phyloP scores from a whole-genome alignment of 2,888 invertebrate genomes.

The Eupithecia vulgata region DNA sequence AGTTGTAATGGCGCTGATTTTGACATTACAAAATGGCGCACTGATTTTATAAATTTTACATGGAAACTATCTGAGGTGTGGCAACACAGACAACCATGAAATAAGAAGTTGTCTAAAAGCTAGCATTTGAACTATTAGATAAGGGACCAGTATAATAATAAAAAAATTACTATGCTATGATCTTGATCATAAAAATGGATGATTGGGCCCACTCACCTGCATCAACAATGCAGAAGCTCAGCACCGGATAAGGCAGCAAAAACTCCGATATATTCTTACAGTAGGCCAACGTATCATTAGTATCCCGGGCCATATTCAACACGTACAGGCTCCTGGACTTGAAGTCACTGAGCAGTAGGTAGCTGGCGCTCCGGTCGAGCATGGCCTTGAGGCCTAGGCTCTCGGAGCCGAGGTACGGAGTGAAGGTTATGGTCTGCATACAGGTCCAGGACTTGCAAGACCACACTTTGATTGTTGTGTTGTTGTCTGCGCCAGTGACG shows the following conservation, averaged over 20 bases:
- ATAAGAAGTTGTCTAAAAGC: no score
- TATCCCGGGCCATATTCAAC: constrained; percentile 85
- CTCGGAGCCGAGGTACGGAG: constrained; percentile 72
- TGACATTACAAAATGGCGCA: no score
- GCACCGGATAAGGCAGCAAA: constrained; percentile 92
- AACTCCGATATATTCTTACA: constrained; percentile 93
- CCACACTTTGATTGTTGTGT: constrained; percentile 96
- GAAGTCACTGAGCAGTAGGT: constrained; percentile 94
- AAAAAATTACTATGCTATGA: no score
- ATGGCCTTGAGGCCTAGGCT: constrained; percentile 87
- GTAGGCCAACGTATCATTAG: constrained; percentile 84
- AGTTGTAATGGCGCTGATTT: no score
- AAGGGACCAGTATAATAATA: no score
- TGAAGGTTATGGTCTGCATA: constrained; percentile 92
- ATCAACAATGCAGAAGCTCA: constrained; percentile 94
- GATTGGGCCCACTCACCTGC: constrained; percentile 80
- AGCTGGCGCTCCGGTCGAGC: constrained; percentile 93
- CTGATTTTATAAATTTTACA: no score
- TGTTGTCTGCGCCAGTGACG: constrained; percentile 94
- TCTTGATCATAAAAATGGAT: no score
- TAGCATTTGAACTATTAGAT: no score
- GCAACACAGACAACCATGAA: no score
- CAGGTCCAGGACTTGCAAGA: constrained; percentile 98
- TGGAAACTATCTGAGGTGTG: no score
- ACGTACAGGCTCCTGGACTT: constrained; percentile 93